Evolutionary conservation across 2,797 vertebrate genomes (phyloP), one percentile per base, ranked within the genome.

Genomic region (Adelosebastes latens): DNA sequence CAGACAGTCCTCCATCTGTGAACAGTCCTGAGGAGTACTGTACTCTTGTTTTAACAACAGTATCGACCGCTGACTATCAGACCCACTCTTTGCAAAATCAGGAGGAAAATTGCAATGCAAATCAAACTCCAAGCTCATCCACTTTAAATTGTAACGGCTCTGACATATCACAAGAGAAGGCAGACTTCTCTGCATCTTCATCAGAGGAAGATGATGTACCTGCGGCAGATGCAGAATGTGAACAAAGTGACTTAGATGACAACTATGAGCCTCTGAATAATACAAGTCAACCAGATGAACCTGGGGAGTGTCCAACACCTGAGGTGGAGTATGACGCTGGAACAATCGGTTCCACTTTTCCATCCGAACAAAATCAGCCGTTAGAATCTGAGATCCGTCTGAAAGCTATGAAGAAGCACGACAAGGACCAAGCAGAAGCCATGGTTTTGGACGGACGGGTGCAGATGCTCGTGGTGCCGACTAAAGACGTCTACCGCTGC

Each of bases 381-480:
- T 80, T 87, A 1, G 90, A 94, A 42, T 93, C 95, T 0, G 96
- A 97, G 72, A 92, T 77, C 0, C 87, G 89, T 3, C 91, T 98
- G 46, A 96, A 95, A 83, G 96, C 95, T 0, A 92, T 97, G 79
- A 96, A 96, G 86, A 97, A 94, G 81, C 97, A 96, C 25, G 98
- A 99, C 92, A 97, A 96, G 88, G 97, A 98, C 61, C 97, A 98
- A 79, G 97, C 97, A 0, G 96, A 98, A 52, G 95, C 97, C 0
- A 93, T 99, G 87, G 96, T 99, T 24, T 87, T 98, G 79, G 98
- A 99, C 77, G 99, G 98, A 4, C 95, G 96, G 11, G 98, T 99
- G 53, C 97, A 98, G 88, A 97, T 99, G 97, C 93, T 99, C 8
- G 96, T 98, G 80, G 95, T 98, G 60, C 97, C 97, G 72, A 95